Evolutionary conservation across 2,888 invertebrate genomes (phyloP).

Genomic region (Onthophagus sagittarius): DNA sequence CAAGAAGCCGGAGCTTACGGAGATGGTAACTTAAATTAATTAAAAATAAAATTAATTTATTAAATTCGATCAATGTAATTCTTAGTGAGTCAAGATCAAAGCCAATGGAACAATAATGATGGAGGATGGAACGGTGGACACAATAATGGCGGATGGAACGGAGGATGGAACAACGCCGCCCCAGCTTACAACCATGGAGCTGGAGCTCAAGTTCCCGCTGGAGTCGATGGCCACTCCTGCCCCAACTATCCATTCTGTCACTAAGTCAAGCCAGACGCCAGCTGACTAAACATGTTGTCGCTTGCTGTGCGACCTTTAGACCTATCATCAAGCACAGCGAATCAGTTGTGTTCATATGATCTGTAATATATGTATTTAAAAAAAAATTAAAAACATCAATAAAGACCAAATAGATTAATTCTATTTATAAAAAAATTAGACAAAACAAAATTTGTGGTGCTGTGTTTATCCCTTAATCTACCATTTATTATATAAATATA

Average conservation of each 20-base stretch:
- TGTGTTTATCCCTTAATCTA: neutral
- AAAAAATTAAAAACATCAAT: neutral
- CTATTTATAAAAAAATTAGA: neutral
- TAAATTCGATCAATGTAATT: neutral
- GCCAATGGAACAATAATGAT: slow-evolving; percentile 11
- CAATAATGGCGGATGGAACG: slow-evolving; percentile 19
- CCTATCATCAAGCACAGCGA: slow-evolving; percentile 11
- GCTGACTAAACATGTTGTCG: slow-evolving; percentile 36
- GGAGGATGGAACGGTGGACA: slow-evolving; percentile 24
- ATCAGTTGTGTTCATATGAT: slow-evolving; percentile 18
- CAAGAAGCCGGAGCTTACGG: slow-evolving; percentile 46
- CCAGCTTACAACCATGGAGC: slow-evolving; percentile 19
- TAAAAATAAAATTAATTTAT: neutral
- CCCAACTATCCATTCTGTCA: slow-evolving; percentile 50
- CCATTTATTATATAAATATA: neutral
- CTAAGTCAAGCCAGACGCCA: slow-evolving; percentile 36
- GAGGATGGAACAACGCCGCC: slow-evolving; percentile 15
- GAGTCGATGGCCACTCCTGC: slow-evolving; percentile 45
- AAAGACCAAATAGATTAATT: neutral
- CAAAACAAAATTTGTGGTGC: neutral
- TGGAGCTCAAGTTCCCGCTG: slow-evolving; percentile 44
- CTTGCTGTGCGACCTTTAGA: slow-evolving; percentile 20
- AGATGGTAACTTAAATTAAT: slow-evolving; percentile 26
- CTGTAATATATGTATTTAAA: slow-evolving; percentile 4
- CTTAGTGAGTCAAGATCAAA: neutral